Base-by-base conservation (phyloP, 2,113 vertebrate genomes). In the Sinocyclocheilus rhinocerous region DNA sequence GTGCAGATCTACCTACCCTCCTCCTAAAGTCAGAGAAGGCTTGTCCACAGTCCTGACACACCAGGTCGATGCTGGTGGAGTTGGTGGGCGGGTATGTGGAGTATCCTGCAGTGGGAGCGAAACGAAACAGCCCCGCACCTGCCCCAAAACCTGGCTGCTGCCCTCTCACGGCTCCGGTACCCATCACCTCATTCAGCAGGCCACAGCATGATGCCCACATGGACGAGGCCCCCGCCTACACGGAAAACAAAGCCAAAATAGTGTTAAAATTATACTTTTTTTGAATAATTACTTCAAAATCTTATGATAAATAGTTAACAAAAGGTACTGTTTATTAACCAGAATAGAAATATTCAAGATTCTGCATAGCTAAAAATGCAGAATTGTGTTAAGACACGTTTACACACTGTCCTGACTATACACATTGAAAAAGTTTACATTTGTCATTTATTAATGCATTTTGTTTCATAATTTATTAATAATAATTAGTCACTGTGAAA, bases 181-280 rank as follows among this genome's bases (percentile, higher is more conserved):
- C 98, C 98, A 99, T 99, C 80, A 99, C 97, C 95, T 99, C 98
- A 95, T 98, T 99, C 95, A 99, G 95, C 94, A 99, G 61, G 87
- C 97, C 98, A 89, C 98, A 99, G 92, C 98, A 99, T 85, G 98
- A 99, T 95, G 97, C 97, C 98, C 97, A 99, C 98, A 99, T 97
- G 90, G 97, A 98, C 11, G 97, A 98, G 90, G 98, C 97, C 87
- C 97, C 97, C 55, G 98, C 97, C 98, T 99, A 90, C 45, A n/a
- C 92, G 92, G 22, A 82, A 76, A 33, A 89, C n/a, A 59, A 45
- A 45, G 9, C 3, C 42, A 42, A 42, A 42, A 42, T 8, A 8
- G 39, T 42, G 9, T 45, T 45, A 9, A 45, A 45, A 45, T 45
- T 0, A 45, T 10, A 45, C 8, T 10, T 45, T 45, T 45, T 45